These are phyloP conservation scores for Sceloporus tristichus DNA, from an alignment of 2,113 vertebrate genomes.

Conservation along the genomic window DNA sequence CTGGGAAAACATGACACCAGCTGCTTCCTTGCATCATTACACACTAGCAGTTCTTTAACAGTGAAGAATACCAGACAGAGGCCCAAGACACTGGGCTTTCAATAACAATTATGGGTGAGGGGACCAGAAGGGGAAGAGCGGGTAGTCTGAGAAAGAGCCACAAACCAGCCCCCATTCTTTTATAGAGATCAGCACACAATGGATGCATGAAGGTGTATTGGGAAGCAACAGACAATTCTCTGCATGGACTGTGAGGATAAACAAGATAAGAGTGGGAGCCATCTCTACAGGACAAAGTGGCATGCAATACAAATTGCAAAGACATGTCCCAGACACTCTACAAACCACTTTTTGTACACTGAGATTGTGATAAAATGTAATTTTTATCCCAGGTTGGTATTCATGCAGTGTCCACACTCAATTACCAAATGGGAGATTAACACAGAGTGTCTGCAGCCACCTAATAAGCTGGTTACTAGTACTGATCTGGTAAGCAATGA, in stretches of 20 bases:
- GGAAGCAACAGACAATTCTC: neutral
- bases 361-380: neutral
- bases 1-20: neutral
- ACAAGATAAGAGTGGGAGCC: neutral
- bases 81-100: neutral
- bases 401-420: neutral
- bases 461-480: neutral
- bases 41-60: neutral
- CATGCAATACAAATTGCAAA: neutral
- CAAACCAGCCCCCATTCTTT: neutral
- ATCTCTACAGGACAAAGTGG: neutral
- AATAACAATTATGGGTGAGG: neutral
- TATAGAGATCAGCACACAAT: neutral
- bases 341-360: neutral
- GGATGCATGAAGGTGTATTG: neutral
- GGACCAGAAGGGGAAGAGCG: neutral
- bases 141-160: neutral
- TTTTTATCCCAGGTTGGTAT: neutral
- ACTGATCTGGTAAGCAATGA: neutral
- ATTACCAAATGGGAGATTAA: neutral
- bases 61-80: neutral
- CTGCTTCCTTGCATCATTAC: too few relatives aligned
- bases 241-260: neutral
- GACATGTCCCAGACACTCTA: too few relatives aligned
- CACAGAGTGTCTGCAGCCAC: neutral